A percentile compares a stretch with the other conserved stretches of the same genome.
Evolutionary conservation across 1,140 invertebrate species (phyloP).

Genomic region (Drosophila mayri): DNA sequence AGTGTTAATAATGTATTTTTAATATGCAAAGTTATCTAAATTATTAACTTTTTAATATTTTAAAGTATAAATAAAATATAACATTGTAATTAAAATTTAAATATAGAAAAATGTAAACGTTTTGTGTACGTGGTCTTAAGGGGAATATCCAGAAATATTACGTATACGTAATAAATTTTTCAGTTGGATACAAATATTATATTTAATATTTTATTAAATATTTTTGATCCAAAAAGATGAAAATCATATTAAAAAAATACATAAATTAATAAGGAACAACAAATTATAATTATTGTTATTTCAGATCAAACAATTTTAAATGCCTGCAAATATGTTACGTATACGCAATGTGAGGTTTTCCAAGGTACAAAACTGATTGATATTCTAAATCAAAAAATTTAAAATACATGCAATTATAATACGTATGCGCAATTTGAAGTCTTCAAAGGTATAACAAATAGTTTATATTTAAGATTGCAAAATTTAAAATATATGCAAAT

Average conservation of each 20-base stretch:
- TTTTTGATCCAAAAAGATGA: background rate
- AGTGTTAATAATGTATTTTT: background rate
- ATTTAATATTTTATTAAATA: no score
- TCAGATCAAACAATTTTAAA: no score
- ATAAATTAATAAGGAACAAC: background rate
- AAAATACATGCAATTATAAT: background rate
- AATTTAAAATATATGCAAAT: no score
- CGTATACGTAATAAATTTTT: constrained; percentile 8
- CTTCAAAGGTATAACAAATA: background rate
- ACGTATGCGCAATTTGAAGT: background rate
- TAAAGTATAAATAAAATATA: background rate
- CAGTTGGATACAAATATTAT: no score
- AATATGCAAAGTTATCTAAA: background rate
- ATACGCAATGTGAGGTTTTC: no score
- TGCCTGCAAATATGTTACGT: no score
- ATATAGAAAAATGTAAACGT: background rate
- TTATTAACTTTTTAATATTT: background rate
- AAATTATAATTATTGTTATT: no score
- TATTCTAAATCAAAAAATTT: background rate
- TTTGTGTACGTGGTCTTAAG: no score
- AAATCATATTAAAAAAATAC: no score
- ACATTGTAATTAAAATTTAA: background rate
- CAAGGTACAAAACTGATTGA: background rate
- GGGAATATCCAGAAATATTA: background rate
- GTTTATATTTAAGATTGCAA: no score